A percentile compares a stretch with the other conserved stretches of the same genome.
Conservation (phyloP, 2,888 invertebrate species). For the Drosophila niveifrons region DNA sequence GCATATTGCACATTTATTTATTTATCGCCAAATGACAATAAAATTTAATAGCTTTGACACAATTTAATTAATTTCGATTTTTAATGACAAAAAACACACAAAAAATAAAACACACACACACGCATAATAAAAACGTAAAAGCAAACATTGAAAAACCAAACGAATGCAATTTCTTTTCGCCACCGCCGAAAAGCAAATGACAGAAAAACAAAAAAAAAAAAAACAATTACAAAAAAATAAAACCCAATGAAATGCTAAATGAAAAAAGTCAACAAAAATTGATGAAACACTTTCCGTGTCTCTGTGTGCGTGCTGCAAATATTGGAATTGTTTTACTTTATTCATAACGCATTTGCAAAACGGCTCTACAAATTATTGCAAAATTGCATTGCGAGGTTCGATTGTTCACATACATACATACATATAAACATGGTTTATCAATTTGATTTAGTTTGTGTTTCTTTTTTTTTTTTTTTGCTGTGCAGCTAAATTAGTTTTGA, state of each 20-base stretch:
- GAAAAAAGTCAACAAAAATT: neutral
- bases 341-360: slow-evolving; percentile 7
- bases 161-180: slow-evolving; percentile 22
- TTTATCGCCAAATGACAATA: slow-evolving; percentile 55
- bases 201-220: neutral
- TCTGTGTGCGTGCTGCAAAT: neutral
- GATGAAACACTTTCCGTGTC: neutral
- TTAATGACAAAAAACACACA: slow-evolving; percentile 32
- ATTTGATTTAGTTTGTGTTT: neutral
- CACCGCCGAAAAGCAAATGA: neutral
- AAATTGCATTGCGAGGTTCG: neutral
- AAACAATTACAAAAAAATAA: neutral
- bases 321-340: neutral
- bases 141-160: slow-evolving; percentile 17
- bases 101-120: neutral
- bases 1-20: slow-evolving; percentile 59
- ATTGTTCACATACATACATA: slow-evolving; percentile 21
- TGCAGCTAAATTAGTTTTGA: neutral
- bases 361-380: slow-evolving; percentile 10
- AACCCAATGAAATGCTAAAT: neutral
- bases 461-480: too few species aligned
- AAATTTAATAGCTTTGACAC: slow-evolving; percentile 64
- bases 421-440: neutral
- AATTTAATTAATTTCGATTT: slow-evolving; percentile 70
- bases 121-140: neutral